Evolutionary conservation across 2,888 invertebrate genomes (phyloP), one percentile per base, ranked within the genome.

Genomic region (Scelioninae gen. 2): DNA sequence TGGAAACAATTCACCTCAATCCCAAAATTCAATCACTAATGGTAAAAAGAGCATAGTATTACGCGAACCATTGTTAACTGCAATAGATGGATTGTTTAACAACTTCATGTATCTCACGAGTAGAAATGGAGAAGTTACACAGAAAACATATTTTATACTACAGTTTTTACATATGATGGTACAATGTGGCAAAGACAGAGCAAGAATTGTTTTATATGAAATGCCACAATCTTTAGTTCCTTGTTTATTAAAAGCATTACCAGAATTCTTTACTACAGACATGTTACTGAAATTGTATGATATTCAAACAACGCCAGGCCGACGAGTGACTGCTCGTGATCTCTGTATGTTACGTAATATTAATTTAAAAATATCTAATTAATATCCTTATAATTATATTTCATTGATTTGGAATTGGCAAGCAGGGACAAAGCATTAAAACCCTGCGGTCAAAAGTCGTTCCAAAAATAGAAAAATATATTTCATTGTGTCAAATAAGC

Each of bases 281-380:
- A 87, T 95, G 60, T 88, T 95, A 71, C 87, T 95, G 50, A 90
- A 93, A 81, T 87, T 95, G 72, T 94, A 96, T 85, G 96, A 96
- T 86, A 89, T 96, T 48, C 89, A 91, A 52, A 91, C 92, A 15
- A 86, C 90, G 15, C 89, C 90, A 58, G 96, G 96, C 0, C 90
- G 96, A 63, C 94, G 94, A 83, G 92, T 94, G 67, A 95, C 95
- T 58, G 95, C 96, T 0, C 91, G 95, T 81, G 96, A 96, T 86
- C 88, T 97, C 68, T 96, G 96, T 84, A 90, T 96, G 81, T 89
- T 95, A 80, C 89, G 95, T 74, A 95, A 95, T 87, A 93, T 94
- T 88, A 90, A 91, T 78, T 87, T 94, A 28, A 89, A 90, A 80
- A 90, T 90, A 15, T 88, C 88, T 63, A 89, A 84, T 70, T 81